Conservation (phyloP, 2,888 invertebrate genomes). For the Drosophila recens region DNA sequence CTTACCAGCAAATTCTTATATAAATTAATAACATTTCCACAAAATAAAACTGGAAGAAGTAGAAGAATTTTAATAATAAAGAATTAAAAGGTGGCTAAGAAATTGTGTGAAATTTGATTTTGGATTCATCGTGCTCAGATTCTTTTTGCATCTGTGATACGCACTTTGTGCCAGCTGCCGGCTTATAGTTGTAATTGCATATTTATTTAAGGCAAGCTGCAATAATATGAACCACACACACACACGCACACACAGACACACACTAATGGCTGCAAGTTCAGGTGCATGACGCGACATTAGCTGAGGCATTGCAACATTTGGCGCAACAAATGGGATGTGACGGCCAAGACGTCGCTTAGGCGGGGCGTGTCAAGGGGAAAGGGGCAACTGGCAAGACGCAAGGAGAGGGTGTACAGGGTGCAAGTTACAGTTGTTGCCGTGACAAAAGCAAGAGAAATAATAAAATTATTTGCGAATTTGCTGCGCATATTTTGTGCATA, state of each 20-base stretch:
- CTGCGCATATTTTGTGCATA: slow-evolving; percentile 35
- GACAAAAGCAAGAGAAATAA: slow-evolving; percentile 23
- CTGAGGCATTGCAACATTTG: slow-evolving; percentile 65
- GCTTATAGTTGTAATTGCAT: slow-evolving; percentile 18
- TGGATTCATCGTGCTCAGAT: neutral
- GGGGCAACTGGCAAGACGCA: neutral
- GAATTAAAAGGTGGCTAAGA: neutral
- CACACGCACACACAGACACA: slow-evolving; percentile 14
- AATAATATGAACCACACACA: slow-evolving; percentile 24
- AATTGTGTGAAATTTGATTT: neutral
- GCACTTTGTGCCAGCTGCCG: slow-evolving; percentile 24
- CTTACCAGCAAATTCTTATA: too few species aligned
- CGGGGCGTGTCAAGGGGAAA: neutral
- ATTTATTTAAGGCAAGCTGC: slow-evolving; percentile 38
- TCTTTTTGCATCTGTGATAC: slow-evolving; percentile 15
- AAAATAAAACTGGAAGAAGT: too few species aligned
- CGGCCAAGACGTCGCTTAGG: slow-evolving; percentile 33
- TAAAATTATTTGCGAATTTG: slow-evolving; percentile 9
- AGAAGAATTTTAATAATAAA: too few species aligned
- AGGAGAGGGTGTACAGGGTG: slow-evolving; percentile 1
- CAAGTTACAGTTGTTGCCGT: slow-evolving; percentile 10
- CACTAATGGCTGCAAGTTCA: slow-evolving; percentile 50
- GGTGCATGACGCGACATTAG: slow-evolving; percentile 60
- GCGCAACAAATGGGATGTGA: slow-evolving; percentile 61
- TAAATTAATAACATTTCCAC: too few species aligned